phyloP scores from a whole-genome alignment of 2,113 vertebrate species.

The Sialia sialis region DNA sequence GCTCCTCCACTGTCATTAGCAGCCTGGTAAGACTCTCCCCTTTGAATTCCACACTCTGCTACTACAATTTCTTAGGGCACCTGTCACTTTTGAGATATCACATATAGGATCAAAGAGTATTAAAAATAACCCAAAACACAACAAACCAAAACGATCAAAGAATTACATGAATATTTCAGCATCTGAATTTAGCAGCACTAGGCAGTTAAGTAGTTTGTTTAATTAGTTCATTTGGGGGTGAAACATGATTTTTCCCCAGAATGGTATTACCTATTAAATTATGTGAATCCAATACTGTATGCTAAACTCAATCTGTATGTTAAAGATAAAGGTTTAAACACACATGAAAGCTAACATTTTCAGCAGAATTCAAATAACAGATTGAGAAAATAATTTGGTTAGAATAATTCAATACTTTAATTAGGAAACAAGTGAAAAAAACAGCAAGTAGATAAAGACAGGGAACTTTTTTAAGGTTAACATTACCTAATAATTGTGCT shows the following conservation, averaged over 20 bases:
- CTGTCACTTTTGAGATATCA: conserved; percentile 35
- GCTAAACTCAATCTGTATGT: conserved; percentile 33
- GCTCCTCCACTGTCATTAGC: conserved; percentile 46
- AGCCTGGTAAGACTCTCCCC: neutral
- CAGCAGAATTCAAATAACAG: conserved; percentile 55
- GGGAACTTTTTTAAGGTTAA: neutral
- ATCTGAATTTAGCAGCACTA: neutral
- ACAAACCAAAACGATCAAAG: neutral
- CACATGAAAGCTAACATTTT: conserved; percentile 23
- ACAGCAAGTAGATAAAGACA: conserved; percentile 51
- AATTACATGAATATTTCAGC: neutral
- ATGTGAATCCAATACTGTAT: conserved; percentile 15
- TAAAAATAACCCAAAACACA: neutral
- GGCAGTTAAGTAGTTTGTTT: conserved; percentile 42
- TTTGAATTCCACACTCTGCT: conserved; percentile 70
- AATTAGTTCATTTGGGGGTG: conserved; percentile 43
- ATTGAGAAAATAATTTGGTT: conserved; percentile 66
- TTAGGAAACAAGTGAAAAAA: conserved; percentile 64
- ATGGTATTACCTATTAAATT: conserved; percentile 32
- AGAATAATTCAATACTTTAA: conserved; percentile 69
- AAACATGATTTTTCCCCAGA: neutral
- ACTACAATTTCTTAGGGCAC: conserved; percentile 49
- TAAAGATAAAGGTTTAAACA: conserved; percentile 72
- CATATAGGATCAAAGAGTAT: neutral
- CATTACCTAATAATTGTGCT: conserved; percentile 41